Conservation (phyloP, 2,113 vertebrate species). For the Xerus inauris region DNA sequence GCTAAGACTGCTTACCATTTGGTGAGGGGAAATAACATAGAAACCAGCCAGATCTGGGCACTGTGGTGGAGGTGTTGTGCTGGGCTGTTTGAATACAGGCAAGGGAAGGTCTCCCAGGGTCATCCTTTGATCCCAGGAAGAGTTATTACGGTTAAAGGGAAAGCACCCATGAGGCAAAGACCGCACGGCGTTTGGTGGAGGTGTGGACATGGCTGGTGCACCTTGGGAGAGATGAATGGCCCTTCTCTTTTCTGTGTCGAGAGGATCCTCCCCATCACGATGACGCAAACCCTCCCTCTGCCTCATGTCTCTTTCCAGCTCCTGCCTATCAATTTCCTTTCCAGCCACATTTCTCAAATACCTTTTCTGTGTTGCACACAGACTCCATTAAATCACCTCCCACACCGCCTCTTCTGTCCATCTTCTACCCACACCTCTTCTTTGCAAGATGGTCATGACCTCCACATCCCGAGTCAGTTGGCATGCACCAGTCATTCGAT, state of each 20-base stretch:
- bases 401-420: neutral
- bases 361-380: neutral
- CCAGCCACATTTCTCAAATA: neutral
- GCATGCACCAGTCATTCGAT: neutral
- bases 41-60: neutral
- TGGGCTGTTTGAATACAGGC: neutral
- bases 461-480: neutral
- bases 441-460: neutral
- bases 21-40: neutral
- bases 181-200: neutral
- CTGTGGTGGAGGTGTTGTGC: neutral
- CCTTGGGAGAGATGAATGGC: fast-evolving
- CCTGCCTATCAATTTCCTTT: neutral
- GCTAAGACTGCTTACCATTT: neutral
- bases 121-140: neutral
- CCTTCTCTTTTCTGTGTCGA: neutral
- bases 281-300: neutral
- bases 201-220: fast-evolving
- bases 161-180: neutral
- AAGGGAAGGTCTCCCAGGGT: neutral
- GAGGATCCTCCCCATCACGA: neutral
- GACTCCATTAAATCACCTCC: neutral
- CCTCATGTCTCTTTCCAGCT: neutral
- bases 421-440: neutral
- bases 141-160: neutral